A percentile compares a stretch with the other conserved stretches of the same genome.
phyloP scores from a whole-genome alignment of 2,797 vertebrate genomes.

The Picus viridis region DNA sequence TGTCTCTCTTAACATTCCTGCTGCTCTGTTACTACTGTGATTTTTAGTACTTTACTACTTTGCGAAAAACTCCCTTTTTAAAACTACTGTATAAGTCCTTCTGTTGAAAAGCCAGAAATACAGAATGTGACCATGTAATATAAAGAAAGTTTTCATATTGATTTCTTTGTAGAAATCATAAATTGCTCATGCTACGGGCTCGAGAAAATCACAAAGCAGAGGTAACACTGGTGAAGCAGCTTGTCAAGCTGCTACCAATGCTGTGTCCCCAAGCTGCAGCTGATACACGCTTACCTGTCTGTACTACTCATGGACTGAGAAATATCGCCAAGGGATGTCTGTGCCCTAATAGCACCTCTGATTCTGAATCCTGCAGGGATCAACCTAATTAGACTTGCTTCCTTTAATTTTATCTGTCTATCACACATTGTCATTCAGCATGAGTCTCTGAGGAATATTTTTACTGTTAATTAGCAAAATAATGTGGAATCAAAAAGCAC shows the following conservation, averaged over 20 bases:
- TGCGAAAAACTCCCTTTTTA: neutral
- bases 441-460: neutral
- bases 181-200: neutral
- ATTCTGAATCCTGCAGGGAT: slow-evolving; percentile 14
- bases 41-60: neutral
- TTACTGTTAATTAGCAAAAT: slow-evolving; percentile 49
- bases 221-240: neutral
- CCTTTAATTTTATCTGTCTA: slow-evolving; percentile 29
- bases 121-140: neutral
- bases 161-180: neutral
- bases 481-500: neutral
- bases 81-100: neutral
- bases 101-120: neutral
- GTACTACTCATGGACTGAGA: neutral
- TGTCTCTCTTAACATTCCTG: neutral
- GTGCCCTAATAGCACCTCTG: neutral
- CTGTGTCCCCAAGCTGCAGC: neutral
- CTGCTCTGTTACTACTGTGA: neutral
- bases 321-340: neutral
- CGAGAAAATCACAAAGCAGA: neutral
- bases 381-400: slow-evolving; percentile 39
- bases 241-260: neutral
- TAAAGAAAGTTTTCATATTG: neutral
- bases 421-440: neutral
- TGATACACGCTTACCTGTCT: neutral